phyloP scores from a whole-genome alignment of 2,113 vertebrate species.

The Clarias batrachus region DNA sequence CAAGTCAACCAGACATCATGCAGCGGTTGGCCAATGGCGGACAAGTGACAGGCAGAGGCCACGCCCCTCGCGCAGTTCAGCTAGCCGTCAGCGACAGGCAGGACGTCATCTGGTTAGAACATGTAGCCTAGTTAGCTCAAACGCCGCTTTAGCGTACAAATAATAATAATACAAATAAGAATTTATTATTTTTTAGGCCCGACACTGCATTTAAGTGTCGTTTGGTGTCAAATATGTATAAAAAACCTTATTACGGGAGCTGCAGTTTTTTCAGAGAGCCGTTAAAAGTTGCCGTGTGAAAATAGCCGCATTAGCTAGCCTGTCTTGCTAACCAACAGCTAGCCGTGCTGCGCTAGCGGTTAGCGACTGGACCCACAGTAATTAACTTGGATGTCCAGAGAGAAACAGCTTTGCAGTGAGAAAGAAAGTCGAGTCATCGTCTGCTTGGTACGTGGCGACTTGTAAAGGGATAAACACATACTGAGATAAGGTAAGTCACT shows the following conservation, averaged over 20 bases:
- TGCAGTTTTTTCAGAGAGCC: constrained; percentile 62
- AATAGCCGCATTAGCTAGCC: constrained; percentile 51
- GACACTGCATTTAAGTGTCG: constrained; percentile 24
- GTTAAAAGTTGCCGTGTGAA: constrained; percentile 67
- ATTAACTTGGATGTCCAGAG: constrained; percentile 38
- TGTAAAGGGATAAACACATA: constrained; percentile 31
- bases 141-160: constrained; percentile 57
- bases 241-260: constrained; percentile 59
- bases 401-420: neutral
- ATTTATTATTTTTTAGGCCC: constrained; percentile 17
- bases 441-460: constrained; percentile 36
- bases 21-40: constrained; percentile 56
- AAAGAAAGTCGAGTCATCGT: constrained; percentile 19
- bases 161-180: constrained; percentile 28
- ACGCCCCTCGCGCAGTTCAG: constrained; percentile 41
- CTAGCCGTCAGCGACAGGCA: constrained; percentile 57
- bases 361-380: neutral
- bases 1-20: neutral
- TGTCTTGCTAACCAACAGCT: constrained; percentile 61
- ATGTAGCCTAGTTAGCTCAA: constrained; percentile 66
- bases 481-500: constrained; percentile 47
- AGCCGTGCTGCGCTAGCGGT: constrained; percentile 33
- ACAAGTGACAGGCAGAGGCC: neutral
- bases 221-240: constrained; percentile 65
- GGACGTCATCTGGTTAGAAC: constrained; percentile 74